phyloP scores from a whole-genome alignment of 2,888 invertebrate genomes.

The Acheta domesticus region DNA sequence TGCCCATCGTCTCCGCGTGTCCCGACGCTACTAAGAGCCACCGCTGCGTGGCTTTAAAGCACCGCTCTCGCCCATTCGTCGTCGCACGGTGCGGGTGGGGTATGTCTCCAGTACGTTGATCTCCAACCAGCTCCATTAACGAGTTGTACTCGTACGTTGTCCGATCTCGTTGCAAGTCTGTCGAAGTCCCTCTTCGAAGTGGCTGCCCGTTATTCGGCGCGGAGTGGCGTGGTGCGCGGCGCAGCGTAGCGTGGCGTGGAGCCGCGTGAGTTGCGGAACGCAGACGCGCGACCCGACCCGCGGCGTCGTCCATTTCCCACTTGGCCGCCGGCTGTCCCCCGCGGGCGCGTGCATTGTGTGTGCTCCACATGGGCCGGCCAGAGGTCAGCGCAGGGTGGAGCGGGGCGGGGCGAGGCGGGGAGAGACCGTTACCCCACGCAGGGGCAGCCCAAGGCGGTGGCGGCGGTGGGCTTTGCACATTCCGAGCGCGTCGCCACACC shows the following conservation, averaged over 20 bases:
- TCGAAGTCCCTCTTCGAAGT: no score
- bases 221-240: neutral
- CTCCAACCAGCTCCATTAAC: neutral
- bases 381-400: neutral
- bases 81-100: no score
- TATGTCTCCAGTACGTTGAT: no score
- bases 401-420: no score
- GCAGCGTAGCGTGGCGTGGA: neutral
- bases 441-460: neutral
- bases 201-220: neutral
- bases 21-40: no score
- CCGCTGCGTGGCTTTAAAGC: no score
- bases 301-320: neutral
- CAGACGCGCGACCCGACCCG: neutral
- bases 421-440: neutral
- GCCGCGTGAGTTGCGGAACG: neutral
- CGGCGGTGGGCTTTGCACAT: no score
- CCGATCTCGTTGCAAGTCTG: neutral
- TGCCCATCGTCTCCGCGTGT: neutral
- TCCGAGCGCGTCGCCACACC: no score
- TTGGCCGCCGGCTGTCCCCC: neutral
- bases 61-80: no score
- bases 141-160: neutral
- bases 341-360: neutral
- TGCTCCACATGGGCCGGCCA: constrained; percentile 18